Percentiles rank a stretch among this genome's conserved stretches.
Conservation (phyloP, 2,888 invertebrate species). For the Teleogryllus oceanicus region DNA sequence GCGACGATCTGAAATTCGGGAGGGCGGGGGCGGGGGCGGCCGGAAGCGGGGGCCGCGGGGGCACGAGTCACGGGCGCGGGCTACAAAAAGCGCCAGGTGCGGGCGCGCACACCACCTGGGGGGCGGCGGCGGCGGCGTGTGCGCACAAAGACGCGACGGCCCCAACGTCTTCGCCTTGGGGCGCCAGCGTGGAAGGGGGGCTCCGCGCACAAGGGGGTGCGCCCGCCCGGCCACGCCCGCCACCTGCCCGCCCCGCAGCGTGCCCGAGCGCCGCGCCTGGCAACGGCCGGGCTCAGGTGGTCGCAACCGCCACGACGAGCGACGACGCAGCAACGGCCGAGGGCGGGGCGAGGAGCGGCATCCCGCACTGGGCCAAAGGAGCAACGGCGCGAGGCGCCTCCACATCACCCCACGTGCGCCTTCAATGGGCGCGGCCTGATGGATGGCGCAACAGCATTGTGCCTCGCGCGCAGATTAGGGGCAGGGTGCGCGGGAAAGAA, state of each 20-base stretch:
- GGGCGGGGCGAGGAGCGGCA: too few species aligned
- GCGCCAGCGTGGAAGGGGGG: neutral
- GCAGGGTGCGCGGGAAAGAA: too few species aligned
- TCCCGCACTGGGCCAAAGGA: too few species aligned
- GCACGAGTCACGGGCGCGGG: neutral
- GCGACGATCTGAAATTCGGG: slow-evolving; percentile 18
- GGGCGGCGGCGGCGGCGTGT: neutral
- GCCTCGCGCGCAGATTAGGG: too few species aligned
- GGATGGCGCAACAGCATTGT: too few species aligned
- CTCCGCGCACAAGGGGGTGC: neutral
- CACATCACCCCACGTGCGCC: too few species aligned
- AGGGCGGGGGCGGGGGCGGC: neutral
- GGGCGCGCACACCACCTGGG: neutral
- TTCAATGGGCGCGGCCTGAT: too few species aligned
- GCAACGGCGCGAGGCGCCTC: too few species aligned
- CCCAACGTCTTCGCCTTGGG: neutral
- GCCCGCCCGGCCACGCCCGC: neutral
- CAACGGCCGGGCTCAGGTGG: too few species aligned
- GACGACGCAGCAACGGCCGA: too few species aligned
- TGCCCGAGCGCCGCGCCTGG: too few species aligned
- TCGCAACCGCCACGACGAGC: too few species aligned
- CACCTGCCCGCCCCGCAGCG: neutral
- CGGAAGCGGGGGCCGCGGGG: neutral
- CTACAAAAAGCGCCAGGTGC: slow-evolving; percentile 4
- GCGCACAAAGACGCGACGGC: neutral